Evolutionary conservation across 2,113 vertebrate species (phyloP).

Genomic region (Ceratotherium simum): DNA sequence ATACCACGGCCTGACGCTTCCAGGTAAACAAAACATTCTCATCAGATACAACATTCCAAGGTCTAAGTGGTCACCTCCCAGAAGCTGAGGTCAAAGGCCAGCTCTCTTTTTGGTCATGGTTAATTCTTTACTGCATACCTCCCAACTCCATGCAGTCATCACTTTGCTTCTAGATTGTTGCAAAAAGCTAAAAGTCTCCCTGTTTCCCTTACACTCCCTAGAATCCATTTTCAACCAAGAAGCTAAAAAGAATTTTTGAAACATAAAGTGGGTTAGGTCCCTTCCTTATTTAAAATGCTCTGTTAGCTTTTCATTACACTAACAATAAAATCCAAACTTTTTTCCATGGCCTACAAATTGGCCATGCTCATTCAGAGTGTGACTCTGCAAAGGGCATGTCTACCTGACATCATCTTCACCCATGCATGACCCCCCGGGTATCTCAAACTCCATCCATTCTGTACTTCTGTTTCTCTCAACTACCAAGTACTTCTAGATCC

Average conservation of each 20-base stretch:
- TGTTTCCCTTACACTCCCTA: not conserved
- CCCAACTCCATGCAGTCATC: not conserved
- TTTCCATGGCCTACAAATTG: not conserved
- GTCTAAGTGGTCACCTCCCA: not conserved
- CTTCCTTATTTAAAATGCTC: not conserved
- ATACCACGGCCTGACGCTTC: not conserved
- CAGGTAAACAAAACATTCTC: not conserved
- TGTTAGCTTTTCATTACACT: not conserved
- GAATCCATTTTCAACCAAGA: not conserved
- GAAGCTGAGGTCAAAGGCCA: not conserved
- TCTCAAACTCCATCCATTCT: not conserved
- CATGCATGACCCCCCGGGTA: too few species aligned
- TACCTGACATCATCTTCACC: not conserved
- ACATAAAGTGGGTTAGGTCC: not conserved
- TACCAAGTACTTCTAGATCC: not conserved
- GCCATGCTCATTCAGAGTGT: not conserved
- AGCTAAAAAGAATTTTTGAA: not conserved
- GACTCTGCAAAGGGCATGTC: not conserved
- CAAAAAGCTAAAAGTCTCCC: not conserved
- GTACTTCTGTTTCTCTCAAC: not conserved
- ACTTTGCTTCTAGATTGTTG: not conserved
- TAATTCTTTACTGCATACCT: not conserved
- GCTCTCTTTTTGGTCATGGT: not conserved
- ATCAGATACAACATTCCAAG: not conserved
- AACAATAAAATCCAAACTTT: not conserved